Evolutionary conservation across 2,113 vertebrate species (phyloP).

Genomic region (Epinephelus moara): DNA sequence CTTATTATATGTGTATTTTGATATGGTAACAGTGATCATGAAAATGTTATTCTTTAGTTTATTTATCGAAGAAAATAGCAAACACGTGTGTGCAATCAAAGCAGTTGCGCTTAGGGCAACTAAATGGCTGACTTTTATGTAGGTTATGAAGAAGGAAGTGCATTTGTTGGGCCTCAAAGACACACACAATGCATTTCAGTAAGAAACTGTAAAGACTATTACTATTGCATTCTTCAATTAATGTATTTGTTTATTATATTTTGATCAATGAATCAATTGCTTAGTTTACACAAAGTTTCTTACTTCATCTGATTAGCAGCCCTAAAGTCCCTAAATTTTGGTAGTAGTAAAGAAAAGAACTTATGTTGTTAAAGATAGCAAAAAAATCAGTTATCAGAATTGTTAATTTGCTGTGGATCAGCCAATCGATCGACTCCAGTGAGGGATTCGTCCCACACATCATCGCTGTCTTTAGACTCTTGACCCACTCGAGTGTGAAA

Average conservation of each 20-base stretch:
- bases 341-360: no score
- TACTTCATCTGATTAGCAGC: not conserved
- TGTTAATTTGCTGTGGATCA: not conserved
- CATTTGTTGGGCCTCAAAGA: no score
- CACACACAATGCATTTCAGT: no score
- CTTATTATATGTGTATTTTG: no score
- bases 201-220: not conserved
- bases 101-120: no score
- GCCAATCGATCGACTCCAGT: not conserved
- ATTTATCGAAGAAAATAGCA: no score
- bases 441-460: not conserved
- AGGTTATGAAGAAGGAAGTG: no score
- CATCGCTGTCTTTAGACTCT: not conserved
- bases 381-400: not conserved
- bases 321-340: not conserved
- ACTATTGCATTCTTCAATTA: not conserved
- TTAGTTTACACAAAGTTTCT: not conserved
- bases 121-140: no score
- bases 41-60: no score
- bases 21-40: no score
- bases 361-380: not conserved
- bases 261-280: not conserved
- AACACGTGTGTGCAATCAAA: no score
- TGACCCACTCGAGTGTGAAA: slow-evolving; percentile 1
- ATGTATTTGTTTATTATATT: not conserved